Percentiles rank a stretch among this genome's conserved stretches.
Evolutionary conservation across 2,888 invertebrate species (phyloP).

Genomic region (Acanthosepion esculentum): DNA sequence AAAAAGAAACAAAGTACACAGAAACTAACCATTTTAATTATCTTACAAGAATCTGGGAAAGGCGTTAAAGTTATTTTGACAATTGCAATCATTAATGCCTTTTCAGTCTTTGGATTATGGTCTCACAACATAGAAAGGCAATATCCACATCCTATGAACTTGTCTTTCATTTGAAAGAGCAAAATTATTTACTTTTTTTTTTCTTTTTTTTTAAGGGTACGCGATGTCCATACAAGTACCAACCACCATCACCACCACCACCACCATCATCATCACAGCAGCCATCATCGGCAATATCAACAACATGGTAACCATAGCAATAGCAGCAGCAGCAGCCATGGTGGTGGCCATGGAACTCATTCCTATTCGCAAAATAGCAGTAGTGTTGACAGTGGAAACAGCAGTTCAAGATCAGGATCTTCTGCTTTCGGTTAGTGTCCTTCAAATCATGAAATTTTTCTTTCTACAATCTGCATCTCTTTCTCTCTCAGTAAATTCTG

Average conservation of each 20-base stretch:
- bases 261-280: neutral
- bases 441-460: too few species aligned
- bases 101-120: neutral
- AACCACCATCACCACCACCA: conserved; percentile 39
- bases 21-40: too few species aligned
- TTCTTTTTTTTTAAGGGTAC: neutral
- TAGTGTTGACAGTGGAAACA: conserved; percentile 45
- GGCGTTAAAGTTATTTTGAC: too few species aligned
- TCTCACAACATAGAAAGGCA: too few species aligned
- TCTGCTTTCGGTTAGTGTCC: conserved; percentile 46
- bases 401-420: conserved; percentile 48
- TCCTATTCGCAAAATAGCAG: conserved; percentile 47
- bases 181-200: neutral
- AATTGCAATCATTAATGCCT: neutral
- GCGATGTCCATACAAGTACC: conserved; percentile 45
- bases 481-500: too few species aligned
- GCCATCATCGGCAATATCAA: conserved; percentile 15
- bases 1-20: too few species aligned
- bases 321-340: conserved; percentile 49
- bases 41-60: too few species aligned
- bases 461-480: too few species aligned
- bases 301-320: conserved; percentile 42
- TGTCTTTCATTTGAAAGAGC: too few species aligned
- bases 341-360: conserved; percentile 39
- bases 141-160: too few species aligned